Evolutionary conservation across 2,113 vertebrate species (phyloP).

Genomic region (Glaucidium brasilianum): DNA sequence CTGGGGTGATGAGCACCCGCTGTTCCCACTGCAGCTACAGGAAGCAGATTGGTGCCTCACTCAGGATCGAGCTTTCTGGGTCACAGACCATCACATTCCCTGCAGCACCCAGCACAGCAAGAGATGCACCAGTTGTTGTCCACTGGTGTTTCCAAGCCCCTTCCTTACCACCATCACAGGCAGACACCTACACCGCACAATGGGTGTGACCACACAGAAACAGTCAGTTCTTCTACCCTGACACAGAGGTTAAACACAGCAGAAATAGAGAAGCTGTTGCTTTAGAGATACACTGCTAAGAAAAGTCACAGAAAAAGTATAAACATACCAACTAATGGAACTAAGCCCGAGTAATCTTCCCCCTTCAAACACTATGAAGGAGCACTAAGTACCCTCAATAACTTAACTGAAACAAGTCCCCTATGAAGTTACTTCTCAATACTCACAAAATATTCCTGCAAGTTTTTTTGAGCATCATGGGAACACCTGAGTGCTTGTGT

Average conservation of each 20-base stretch:
- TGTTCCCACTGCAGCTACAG: not conserved
- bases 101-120: not conserved
- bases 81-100: fast-evolving
- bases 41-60: not conserved
- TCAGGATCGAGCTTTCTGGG: not conserved
- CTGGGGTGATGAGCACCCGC: not conserved
- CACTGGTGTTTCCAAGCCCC: not conserved
- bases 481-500: not conserved
- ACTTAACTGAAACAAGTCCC: not conserved
- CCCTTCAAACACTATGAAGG: not conserved
- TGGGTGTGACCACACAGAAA: not conserved
- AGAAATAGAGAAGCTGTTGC: not conserved
- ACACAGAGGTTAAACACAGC: not conserved
- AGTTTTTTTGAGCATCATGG: not conserved
- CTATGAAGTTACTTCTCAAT: not conserved
- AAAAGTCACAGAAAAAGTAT: not conserved
- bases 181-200: fast-evolving
- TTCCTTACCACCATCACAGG: not conserved
- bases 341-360: not conserved
- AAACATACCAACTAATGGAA: not conserved
- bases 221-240: not conserved
- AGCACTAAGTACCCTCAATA: not conserved
- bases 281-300: not conserved
- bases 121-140: not conserved
- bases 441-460: not conserved